Conservation (phyloP, 2,113 vertebrate genomes). For the Sander lucioperca region DNA sequence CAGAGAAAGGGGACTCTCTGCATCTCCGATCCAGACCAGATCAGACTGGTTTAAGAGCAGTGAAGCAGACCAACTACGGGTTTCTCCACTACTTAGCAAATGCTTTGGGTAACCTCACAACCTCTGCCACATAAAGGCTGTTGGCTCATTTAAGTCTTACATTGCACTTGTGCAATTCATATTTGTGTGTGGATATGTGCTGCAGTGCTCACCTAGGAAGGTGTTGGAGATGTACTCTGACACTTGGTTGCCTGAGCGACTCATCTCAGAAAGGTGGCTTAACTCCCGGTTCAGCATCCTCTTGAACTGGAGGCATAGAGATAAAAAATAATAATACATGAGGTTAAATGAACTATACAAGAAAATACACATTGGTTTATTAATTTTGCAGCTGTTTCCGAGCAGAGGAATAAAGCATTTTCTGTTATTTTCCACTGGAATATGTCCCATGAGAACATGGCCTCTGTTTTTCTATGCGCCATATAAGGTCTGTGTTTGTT, state of each 20-base stretch:
- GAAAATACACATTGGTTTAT: neutral
- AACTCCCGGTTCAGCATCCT: slow-evolving; percentile 99
- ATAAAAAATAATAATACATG: slow-evolving; percentile 10
- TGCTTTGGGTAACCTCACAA: slow-evolving; percentile 41
- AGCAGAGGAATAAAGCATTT: slow-evolving; percentile 38
- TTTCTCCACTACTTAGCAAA: slow-evolving; percentile 33
- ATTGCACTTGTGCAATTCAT: neutral
- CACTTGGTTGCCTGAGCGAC: slow-evolving; percentile 98
- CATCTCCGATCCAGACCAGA: slow-evolving; percentile 68
- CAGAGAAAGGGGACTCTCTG: slow-evolving; percentile 43
- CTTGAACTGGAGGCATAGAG: slow-evolving; percentile 91
- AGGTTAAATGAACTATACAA: neutral
- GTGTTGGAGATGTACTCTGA: slow-evolving; percentile 99
- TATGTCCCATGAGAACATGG: slow-evolving; percentile 44
- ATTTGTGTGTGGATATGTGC: slow-evolving; percentile 11
- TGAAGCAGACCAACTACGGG: slow-evolving; percentile 43
- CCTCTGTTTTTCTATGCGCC: slow-evolving; percentile 19
- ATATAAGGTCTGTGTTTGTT: slow-evolving; percentile 50
- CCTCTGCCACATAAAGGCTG: slow-evolving; percentile 12
- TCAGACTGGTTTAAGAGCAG: slow-evolving; percentile 74
- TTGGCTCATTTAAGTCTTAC: neutral
- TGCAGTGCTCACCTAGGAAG: slow-evolving; percentile 92
- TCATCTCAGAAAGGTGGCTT: slow-evolving; percentile 98
- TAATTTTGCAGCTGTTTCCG: neutral
- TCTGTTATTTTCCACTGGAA: slow-evolving; percentile 57